phyloP scores from a whole-genome alignment of 2,113 vertebrate genomes.

The Alligator mississippiensis region DNA sequence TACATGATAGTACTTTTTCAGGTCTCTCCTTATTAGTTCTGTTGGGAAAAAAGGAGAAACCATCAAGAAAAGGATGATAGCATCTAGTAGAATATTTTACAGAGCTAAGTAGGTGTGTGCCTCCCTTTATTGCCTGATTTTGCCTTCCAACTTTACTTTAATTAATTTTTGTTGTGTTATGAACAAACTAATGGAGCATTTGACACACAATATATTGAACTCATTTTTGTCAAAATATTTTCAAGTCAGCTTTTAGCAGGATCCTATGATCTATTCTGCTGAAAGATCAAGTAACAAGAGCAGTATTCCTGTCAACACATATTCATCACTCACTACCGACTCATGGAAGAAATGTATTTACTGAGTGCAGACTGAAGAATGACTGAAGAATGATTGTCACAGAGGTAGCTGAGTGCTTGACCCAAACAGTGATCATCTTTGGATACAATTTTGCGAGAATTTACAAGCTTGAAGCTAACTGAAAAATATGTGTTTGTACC shows the following conservation, averaged over 20 bases:
- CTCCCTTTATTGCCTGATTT: background rate
- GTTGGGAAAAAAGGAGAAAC: background rate
- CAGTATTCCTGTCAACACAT: background rate
- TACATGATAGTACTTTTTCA: background rate
- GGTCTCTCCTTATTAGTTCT: accelerated
- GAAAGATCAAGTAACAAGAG: background rate
- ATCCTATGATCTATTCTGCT: background rate
- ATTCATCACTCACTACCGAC: background rate
- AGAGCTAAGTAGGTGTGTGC: background rate
- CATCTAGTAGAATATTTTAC: background rate
- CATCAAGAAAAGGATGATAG: background rate
- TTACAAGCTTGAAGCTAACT: background rate
- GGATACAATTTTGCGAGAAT: too few relatives aligned
- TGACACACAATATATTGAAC: background rate
- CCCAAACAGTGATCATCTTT: background rate
- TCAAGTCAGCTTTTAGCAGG: background rate
- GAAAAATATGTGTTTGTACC: background rate
- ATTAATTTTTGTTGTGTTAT: background rate
- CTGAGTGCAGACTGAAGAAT: background rate
- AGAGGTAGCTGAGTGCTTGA: background rate
- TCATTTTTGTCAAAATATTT: background rate
- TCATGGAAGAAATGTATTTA: background rate
- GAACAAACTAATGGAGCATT: background rate
- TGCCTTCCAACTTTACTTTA: background rate
- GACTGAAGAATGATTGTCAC: background rate